phyloP scores from a whole-genome alignment of 2,113 vertebrate genomes.

The Dicrurus megarhynchus region DNA sequence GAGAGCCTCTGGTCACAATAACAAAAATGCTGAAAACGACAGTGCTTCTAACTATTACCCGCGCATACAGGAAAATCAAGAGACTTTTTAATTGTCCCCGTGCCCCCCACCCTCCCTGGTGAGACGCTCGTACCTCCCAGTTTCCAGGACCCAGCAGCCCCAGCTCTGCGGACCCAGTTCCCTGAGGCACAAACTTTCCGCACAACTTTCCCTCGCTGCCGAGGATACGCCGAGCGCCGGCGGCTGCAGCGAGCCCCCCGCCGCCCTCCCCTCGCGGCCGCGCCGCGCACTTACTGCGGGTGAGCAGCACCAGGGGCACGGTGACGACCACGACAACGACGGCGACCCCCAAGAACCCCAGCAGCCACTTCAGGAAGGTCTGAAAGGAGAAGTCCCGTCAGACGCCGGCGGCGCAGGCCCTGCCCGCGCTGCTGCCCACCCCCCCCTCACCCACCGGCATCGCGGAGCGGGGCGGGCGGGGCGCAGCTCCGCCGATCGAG shows the following conservation, averaged over 20 bases:
- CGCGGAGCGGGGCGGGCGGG: not conserved
- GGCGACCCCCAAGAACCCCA: slow-evolving; percentile 61
- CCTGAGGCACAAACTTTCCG: not conserved
- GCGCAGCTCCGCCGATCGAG: not conserved
- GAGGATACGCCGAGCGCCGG: not conserved
- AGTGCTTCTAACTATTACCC: not conserved
- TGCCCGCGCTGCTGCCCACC: not conserved
- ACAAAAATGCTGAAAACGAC: not conserved
- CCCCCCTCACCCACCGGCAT: not conserved
- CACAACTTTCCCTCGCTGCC: not conserved
- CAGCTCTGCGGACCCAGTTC: rapidly evolving
- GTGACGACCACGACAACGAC: slow-evolving; percentile 55
- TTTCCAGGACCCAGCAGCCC: rapidly evolving
- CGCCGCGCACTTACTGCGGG: slow-evolving; percentile 55
- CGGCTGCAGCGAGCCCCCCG: not conserved
- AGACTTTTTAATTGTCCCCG: rapidly evolving
- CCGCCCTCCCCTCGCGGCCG: not conserved
- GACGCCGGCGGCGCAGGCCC: not conserved
- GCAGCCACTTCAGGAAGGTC: slow-evolving; percentile 70
- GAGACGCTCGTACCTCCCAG: not conserved
- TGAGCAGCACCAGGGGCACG: slow-evolving; percentile 69
- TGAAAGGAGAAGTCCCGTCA: slow-evolving; percentile 36
- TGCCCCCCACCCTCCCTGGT: not conserved
- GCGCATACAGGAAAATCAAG: too few species aligned
- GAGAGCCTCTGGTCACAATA: not conserved